Conservation (phyloP, 1,140 invertebrate species). For the Pantala flavescens region DNA sequence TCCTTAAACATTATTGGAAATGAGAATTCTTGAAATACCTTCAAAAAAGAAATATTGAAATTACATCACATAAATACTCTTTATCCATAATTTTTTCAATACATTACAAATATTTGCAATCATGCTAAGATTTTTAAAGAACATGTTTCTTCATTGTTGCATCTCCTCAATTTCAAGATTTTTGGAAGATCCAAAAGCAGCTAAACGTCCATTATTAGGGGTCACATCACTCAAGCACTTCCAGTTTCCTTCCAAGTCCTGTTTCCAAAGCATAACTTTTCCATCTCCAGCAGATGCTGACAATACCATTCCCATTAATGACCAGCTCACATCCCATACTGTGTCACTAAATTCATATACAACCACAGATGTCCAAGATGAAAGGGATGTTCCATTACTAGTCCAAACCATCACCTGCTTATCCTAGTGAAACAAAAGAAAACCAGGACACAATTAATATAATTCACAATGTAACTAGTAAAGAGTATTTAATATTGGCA, state of each 20-base stretch:
- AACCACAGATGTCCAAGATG: conserved; percentile 67
- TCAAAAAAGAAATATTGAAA: no score
- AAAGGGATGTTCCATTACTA: not conserved
- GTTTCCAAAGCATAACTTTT: conserved; percentile 52
- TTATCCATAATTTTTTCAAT: no score
- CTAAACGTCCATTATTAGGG: not conserved
- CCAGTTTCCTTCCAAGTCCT: not conserved
- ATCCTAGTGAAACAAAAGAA: not conserved
- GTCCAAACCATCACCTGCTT: conserved; percentile 7
- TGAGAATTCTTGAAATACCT: no score
- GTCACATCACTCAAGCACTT: conserved; percentile 1
- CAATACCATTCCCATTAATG: conserved; percentile 90
- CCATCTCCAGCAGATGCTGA: conserved; percentile 97
- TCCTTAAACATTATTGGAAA: no score
- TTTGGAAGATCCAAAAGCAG: not conserved
- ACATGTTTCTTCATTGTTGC: not conserved
- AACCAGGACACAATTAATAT: no score
- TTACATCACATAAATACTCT: no score
- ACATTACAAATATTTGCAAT: no score
- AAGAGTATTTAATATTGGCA: no score
- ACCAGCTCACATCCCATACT: conserved; percentile 98
- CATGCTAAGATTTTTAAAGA: no score
- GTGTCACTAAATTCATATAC: conserved; percentile 93
- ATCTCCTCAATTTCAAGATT: not conserved
- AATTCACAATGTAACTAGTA: no score